Evolutionary conservation across 2,113 vertebrate species (phyloP).

Genomic region (Coturnix japonica): DNA sequence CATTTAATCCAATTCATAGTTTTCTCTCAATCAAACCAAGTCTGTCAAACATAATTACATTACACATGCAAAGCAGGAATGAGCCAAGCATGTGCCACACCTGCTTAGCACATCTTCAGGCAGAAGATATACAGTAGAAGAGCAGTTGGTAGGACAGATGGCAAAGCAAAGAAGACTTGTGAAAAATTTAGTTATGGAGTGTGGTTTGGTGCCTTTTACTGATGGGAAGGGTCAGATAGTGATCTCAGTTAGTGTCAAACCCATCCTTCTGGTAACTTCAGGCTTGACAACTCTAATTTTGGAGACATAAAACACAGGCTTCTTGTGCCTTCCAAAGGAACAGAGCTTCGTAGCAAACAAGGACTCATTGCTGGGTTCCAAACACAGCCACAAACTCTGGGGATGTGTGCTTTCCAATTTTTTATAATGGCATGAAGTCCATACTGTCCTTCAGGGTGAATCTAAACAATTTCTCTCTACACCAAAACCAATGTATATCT

Average conservation of each 20-base stretch:
- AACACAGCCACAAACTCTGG: background rate
- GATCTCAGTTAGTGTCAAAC: constrained; percentile 9
- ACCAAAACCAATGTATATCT: rapidly evolving
- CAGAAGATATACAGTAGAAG: constrained; percentile 51
- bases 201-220: constrained; percentile 35
- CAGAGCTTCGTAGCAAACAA: background rate
- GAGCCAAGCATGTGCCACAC: constrained; percentile 74
- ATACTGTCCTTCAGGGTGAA: background rate
- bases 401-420: background rate
- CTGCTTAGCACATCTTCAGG: constrained; percentile 76
- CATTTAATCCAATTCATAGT: constrained; percentile 78
- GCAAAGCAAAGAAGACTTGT: constrained; percentile 58
- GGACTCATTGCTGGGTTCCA: background rate
- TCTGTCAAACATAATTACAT: constrained; percentile 81
- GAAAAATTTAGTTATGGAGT: constrained; percentile 49
- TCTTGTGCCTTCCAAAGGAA: background rate
- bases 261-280: constrained; percentile 27
- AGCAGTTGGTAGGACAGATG: constrained; percentile 82
- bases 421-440: background rate
- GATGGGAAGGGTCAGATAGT: constrained; percentile 15
- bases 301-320: background rate
- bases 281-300: constrained; percentile 28
- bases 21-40: constrained; percentile 71
- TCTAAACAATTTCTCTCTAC: background rate
- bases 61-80: constrained; percentile 76